Evolutionary conservation across 2,888 invertebrate genomes (phyloP).

Genomic region (Ernsta delagoae): DNA sequence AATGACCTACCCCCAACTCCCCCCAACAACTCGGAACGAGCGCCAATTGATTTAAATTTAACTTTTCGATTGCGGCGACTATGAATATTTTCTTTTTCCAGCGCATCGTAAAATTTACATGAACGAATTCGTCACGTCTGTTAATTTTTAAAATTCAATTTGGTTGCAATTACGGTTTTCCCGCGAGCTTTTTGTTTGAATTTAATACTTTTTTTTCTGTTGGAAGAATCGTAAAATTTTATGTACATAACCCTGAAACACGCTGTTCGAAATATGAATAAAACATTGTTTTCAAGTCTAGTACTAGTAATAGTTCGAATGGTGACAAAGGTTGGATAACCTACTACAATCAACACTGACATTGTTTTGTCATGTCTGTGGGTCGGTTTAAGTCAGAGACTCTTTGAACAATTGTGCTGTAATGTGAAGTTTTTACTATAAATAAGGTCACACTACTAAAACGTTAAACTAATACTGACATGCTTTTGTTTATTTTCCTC

Average conservation of each 20-base stretch:
- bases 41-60: slow-evolving; percentile 34
- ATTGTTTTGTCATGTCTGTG: too few species aligned
- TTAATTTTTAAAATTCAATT: slow-evolving; percentile 37
- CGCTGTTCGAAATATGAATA: not conserved
- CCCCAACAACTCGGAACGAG: slow-evolving; percentile 4
- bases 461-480: not conserved
- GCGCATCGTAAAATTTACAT: slow-evolving; percentile 34
- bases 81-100: slow-evolving; percentile 29
- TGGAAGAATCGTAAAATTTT: slow-evolving; percentile 4
- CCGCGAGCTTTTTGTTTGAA: slow-evolving; percentile 16
- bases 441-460: too few species aligned
- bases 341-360: too few species aligned
- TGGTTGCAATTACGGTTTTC: slow-evolving; percentile 29
- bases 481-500: not conserved
- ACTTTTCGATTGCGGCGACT: slow-evolving; percentile 29
- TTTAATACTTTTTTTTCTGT: slow-evolving; percentile 16
- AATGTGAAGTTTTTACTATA: too few species aligned
- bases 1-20: not conserved
- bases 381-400: too few species aligned
- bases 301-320: not conserved
- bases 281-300: too few species aligned
- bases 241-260: not conserved
- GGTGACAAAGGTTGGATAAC: not conserved
- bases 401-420: too few species aligned
- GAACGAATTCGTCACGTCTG: slow-evolving; percentile 30